A percentile compares a stretch with the other conserved stretches of the same genome.
Evolutionary conservation across 2,797 vertebrate genomes (phyloP).

Genomic region (Pseudomugil gertrudae): DNA sequence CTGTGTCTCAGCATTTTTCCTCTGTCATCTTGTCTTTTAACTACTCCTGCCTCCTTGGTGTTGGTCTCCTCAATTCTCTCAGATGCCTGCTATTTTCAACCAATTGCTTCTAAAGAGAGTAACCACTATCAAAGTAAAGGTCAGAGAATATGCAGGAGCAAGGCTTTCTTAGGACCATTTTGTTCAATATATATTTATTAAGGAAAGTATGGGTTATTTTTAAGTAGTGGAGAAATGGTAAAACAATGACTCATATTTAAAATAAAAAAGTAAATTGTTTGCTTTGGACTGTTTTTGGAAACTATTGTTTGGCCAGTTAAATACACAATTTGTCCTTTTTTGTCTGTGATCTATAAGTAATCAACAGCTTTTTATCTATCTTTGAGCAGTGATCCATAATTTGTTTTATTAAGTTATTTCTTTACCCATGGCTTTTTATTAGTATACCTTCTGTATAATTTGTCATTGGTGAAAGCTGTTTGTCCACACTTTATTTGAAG

Average conservation of each 20-base stretch:
- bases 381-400: too few relatives aligned
- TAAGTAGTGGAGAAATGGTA: not conserved
- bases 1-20: conserved; percentile 27
- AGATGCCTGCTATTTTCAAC: conserved; percentile 30
- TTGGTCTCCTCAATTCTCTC: conserved; percentile 20
- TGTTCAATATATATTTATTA: conserved; percentile 9
- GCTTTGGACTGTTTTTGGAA: not conserved
- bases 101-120: conserved; percentile 15
- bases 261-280: not conserved
- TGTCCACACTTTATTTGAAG: not conserved
- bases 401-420: too few relatives aligned
- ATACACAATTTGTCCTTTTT: too few relatives aligned
- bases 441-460: not conserved
- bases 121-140: conserved; percentile 7
- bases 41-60: conserved; percentile 18
- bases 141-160: not conserved
- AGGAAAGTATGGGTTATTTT: conserved; percentile 7
- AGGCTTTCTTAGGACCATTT: not conserved
- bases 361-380: too few relatives aligned
- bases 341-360: too few relatives aligned
- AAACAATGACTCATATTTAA: too few relatives aligned
- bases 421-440: not conserved
- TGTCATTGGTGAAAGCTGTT: not conserved
- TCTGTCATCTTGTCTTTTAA: conserved; percentile 41
- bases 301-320: not conserved